These are phyloP conservation scores for Goniozus legneri DNA, from an alignment of 1,140 invertebrate genomes.

Conservation along the genomic window DNA sequence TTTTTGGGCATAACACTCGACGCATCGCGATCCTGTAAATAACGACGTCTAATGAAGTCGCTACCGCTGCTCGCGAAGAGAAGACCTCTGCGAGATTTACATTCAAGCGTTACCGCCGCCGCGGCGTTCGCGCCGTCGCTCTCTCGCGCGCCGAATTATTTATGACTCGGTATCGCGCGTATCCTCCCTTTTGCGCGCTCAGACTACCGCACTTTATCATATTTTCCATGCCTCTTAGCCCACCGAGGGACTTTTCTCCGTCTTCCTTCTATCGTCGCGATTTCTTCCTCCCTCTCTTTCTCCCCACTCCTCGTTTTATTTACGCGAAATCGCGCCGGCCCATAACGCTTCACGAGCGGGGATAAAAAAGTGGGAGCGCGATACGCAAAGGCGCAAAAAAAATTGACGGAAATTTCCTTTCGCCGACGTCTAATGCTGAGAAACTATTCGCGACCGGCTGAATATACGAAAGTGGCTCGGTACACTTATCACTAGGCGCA, in stretches of 20 bases:
- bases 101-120: no score
- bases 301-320: constrained; percentile 7
- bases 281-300: constrained; percentile 4
- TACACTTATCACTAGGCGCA: no score
- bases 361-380: no score
- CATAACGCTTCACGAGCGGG: no score
- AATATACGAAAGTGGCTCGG: no score
- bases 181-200: constrained; percentile 15
- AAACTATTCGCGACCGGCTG: constrained; percentile 27
- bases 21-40: constrained; percentile 36
- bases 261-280: no score
- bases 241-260: neutral
- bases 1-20: no score
- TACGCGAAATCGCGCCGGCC: neutral
- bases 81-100: constrained; percentile 31
- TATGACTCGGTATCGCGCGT: constrained; percentile 23
- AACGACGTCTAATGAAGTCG: constrained; percentile 43
- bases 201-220: constrained; percentile 5
- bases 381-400: constrained; percentile 11
- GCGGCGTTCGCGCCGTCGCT: no score
- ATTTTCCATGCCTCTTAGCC: neutral
- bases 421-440: constrained; percentile 28
- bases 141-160: constrained; percentile 28
- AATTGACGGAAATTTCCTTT: constrained; percentile 9
- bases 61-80: no score